Percentiles rank a stretch among this genome's conserved stretches.
phyloP scores from a whole-genome alignment of 1,140 invertebrate genomes.

The Drosophila navojoa region DNA sequence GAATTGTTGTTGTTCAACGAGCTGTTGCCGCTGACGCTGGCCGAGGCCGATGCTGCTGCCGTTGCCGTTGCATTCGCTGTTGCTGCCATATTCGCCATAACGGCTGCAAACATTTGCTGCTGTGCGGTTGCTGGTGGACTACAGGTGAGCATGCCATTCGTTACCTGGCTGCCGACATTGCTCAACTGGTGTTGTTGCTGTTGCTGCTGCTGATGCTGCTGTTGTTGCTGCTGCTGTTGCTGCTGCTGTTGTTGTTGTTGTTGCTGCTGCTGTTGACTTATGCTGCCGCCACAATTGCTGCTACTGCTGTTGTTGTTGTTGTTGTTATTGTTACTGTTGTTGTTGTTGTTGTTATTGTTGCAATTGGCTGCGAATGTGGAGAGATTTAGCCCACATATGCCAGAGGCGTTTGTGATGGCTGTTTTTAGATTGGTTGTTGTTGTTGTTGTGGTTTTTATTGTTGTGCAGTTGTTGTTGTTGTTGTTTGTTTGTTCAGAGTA shows the following conservation, averaged over 20 bases:
- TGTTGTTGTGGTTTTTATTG: constrained; percentile 28
- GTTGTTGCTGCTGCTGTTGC: constrained; percentile 8
- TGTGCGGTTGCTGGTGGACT: constrained; percentile 68
- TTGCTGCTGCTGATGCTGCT: constrained; percentile 35
- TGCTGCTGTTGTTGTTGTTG: constrained; percentile 8
- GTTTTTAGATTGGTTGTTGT: constrained; percentile 46
- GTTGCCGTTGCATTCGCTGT: constrained; percentile 45
- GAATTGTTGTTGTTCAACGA: constrained; percentile 65
- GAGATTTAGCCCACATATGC: constrained; percentile 81
- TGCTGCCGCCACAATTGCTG: constrained; percentile 31
- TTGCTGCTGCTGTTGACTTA: not conserved
- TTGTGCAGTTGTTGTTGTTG: constrained; percentile 43
- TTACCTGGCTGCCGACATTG: constrained; percentile 32
- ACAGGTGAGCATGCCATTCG: constrained; percentile 57
- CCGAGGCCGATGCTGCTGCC: constrained; percentile 45
- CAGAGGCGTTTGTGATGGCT: constrained; percentile 76
- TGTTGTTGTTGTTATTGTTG: constrained; percentile 39
- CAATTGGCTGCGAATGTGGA: constrained; percentile 78
- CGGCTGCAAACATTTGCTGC: constrained; percentile 74
- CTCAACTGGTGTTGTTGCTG: constrained; percentile 30
- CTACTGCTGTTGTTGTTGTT: constrained; percentile 26
- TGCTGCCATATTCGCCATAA: constrained; percentile 77
- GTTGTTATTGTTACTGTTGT: too few relatives aligned
- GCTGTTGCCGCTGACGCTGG: constrained; percentile 44
- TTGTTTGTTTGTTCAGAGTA: constrained; percentile 66